phyloP scores from a whole-genome alignment of 2,113 vertebrate species.

The Nicator chloris region DNA sequence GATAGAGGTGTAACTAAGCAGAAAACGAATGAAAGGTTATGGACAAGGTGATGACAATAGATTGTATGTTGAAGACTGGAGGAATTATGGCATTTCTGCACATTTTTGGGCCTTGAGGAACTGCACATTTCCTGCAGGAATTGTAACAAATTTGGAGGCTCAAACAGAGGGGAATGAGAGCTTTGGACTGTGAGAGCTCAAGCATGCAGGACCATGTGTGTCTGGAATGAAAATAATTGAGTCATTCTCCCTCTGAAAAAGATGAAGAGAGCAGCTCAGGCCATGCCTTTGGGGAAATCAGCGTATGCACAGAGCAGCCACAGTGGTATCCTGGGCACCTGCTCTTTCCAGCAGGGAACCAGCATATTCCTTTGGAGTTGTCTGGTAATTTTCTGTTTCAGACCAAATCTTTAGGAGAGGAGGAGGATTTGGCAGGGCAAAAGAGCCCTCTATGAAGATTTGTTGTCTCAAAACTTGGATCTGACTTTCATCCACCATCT shows the following conservation, averaged over 20 bases:
- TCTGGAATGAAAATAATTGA: slow-evolving; percentile 1
- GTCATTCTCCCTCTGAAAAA: background rate
- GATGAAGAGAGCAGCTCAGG: background rate
- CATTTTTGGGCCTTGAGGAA: background rate
- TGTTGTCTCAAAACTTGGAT: slow-evolving; percentile 8
- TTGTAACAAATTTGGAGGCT: background rate
- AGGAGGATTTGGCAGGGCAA: background rate
- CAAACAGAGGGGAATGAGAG: background rate
- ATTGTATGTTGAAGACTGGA: background rate
- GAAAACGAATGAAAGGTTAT: background rate
- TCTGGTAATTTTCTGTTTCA: background rate
- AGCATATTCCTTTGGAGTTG: background rate
- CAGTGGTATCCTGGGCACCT: slow-evolving; percentile 9
- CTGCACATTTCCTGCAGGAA: background rate
- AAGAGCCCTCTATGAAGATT: background rate
- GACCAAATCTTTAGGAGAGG: background rate
- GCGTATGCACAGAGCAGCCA: background rate
- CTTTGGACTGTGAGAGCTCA: background rate
- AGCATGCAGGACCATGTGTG: fast-evolving
- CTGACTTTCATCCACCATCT: background rate
- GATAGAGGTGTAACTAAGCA: background rate
- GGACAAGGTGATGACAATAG: background rate
- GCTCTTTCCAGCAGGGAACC: background rate
- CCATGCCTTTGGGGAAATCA: slow-evolving; percentile 24
- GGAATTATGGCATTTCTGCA: background rate